Evolutionary conservation across 1,140 invertebrate species (phyloP), one percentile per base, ranked within the genome.

Genomic region (Diorhabda carinulata): DNA sequence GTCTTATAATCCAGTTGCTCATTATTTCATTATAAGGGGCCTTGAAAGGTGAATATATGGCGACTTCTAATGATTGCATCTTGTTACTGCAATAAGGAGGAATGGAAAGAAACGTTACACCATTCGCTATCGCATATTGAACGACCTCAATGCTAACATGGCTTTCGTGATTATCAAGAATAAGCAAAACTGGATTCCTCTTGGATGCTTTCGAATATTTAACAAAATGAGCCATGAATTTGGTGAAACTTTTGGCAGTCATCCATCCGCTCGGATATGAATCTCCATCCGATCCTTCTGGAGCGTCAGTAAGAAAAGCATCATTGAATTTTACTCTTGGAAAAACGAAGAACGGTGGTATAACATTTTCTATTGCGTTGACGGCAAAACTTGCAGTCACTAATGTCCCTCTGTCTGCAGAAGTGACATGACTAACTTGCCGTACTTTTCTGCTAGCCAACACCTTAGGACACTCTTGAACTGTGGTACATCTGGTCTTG

Each of bases 201-300:
- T 40, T 40, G 9, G 58, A 75, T 61, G 73, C 63, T 45, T 72
- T 73, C 7, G 73, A 70, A 74, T 81, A 70, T 56, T 78, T 76
- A 5, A 82, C 73, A 63, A 83, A 83, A 75, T 84, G 83, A 10
- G 68, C 82, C 71, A 72, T 84, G 75, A 45, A 84, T 74, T 81
- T 73, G 43, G 79, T 70, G 72, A 82, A 84, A n/a, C 83, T 75
- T 5, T 74, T 64, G 61, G 70, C 72, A 70, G 79, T 85, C 80
- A 84, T 80, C 78, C 82, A 84, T 61, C 77, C 81, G 58, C 77
- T 75, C 44, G 78, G 75, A 42, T 73, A 70, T 5, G 79, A 79
- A 70, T 74, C n/a, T 40, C 80, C 82, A 44, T 77, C 68, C 8
- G 81, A 78, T 25, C 80, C 81, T 58, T 79, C 65, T 44, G 82